phyloP scores from a whole-genome alignment of 2,113 vertebrate genomes.

The Pleuronectes platessa region DNA sequence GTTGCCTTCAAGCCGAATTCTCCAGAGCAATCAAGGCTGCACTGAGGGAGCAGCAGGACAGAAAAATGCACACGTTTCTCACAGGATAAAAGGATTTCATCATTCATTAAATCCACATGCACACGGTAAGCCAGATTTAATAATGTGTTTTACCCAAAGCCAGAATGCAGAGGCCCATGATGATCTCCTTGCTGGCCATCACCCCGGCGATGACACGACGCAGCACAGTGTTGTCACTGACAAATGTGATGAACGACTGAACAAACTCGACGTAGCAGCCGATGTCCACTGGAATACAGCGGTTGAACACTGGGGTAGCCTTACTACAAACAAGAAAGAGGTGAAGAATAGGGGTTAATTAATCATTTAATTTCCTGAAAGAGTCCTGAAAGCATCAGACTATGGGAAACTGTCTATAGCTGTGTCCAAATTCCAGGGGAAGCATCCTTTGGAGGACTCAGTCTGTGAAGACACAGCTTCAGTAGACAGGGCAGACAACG shows the following conservation, averaged over 20 bases:
- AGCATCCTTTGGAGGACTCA: too few species aligned
- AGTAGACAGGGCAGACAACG: too few species aligned
- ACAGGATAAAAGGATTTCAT: not conserved
- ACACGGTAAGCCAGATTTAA: not conserved
- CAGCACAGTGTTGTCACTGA: constrained; percentile 95
- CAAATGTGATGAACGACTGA: constrained; percentile 92
- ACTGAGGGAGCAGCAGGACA: constrained; percentile 8
- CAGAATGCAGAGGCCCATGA: constrained; percentile 97
- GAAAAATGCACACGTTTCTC: not conserved
- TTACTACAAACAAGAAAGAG: constrained; percentile 65
- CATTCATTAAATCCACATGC: not conserved
- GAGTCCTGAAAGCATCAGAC: not conserved
- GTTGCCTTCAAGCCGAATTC: constrained; percentile 31
- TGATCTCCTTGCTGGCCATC: constrained; percentile 99
- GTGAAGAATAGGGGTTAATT: not conserved
- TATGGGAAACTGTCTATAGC: not conserved
- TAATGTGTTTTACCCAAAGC: constrained; percentile 88
- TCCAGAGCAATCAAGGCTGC: not conserved
- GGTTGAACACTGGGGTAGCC: constrained; percentile 92
- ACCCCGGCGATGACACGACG: constrained; percentile 94
- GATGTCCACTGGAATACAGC: constrained; percentile 92
- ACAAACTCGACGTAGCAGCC: constrained; percentile 94
- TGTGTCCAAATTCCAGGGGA: too few species aligned
- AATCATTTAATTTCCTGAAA: not conserved
- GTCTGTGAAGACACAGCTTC: too few species aligned